Evolutionary conservation across 2,888 invertebrate species (phyloP), one percentile per base, ranked within the genome.

Genomic region (Agriopis leucophaearia): DNA sequence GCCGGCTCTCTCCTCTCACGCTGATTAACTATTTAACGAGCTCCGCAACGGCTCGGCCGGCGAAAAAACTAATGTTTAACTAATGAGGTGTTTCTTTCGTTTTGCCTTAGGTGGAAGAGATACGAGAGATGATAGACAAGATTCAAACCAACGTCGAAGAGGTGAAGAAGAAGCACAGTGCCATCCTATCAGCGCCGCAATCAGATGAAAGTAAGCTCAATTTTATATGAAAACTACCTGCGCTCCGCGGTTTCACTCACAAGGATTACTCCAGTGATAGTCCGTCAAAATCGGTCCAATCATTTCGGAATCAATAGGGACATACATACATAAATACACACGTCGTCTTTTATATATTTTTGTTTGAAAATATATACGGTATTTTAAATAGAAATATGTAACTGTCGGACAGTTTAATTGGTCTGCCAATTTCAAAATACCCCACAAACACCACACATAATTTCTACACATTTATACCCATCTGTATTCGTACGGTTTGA

Each of bases 131-230:
- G 98, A 99, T 99, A 95, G 99, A 99, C 94, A 98, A 98, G 95
- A 99, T 99, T 89, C 99, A 99, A 93, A 97, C 97, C 86, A 99
- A 99, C 96, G 99, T 99, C 78, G 99, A 99, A 89, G 99, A 99
- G 92, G 99, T 99, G 73, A 99, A 99, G 96, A 99, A 99, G 96
- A 99, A 99, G 96, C 99, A 99, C 95, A 99, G 99, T 95, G 98
- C 99, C 94, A 99, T 99, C 88, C 95, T 99, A 86, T 99, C 99
- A 86, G 99, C 99, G 82, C 99, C 99, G 81, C 98, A 99, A 91
- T 98, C 99, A 90, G 99, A 99, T 95, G 99, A 99, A 95, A 99
- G 98, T 98, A 94, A 97, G 98, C 73, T 44, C 38, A 10, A 27
- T 44, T 55, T 42, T 27, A 2, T n/a, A 15, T 55, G 18, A n/a